Evolutionary conservation across 2,113 vertebrate species (phyloP), one percentile per base, ranked within the genome.

Genomic region (Stegastes partitus): DNA sequence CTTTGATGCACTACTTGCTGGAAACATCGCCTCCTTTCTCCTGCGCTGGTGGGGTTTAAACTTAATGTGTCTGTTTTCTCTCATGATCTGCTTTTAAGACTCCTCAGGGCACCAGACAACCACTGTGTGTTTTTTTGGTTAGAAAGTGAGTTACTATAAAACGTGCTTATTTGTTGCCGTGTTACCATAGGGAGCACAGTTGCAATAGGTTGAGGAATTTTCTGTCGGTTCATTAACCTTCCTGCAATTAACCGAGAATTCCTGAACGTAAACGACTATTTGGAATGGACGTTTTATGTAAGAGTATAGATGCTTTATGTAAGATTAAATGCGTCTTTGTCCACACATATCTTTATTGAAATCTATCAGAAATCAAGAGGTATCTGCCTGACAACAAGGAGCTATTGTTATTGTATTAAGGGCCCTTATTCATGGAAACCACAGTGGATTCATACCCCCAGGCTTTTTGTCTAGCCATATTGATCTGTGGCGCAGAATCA

Each of bases 61-160:
- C 58, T 68, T 54, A 63, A 83, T 79, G 74, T 50, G 78, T 72
- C 82, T 78, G 86, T 86, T 91, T 85, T 85, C 73, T 82, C 74
- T 71, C 69, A 68, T 77, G 81, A 28, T 85, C 61, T 75, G 59
- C 71, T 74, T 89, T 80, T 79, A 86, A 76, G 79, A 80, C 68
- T 66, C 72, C 79, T 67, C 5, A 31, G 85, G 72, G 81, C 81
- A 34, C 59, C 53, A 3, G 47, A 56, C 8, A 26, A 73, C 72
- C 26, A 54, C 85, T 70, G 72, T 42, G 26, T 80, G 79, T 53
- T 83, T 84, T 73, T 68, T 34, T 34, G 34, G 71, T 83, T 83
- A 79, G 47, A 81, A 61, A 75, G 63, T 39, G 21, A 81, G 76
- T 61, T 44, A 11, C 80, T 47, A 73, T 75, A 67, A 79, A 74